Conservation (phyloP, 2,797 vertebrate genomes). For the Glossophaga mutica region DNA sequence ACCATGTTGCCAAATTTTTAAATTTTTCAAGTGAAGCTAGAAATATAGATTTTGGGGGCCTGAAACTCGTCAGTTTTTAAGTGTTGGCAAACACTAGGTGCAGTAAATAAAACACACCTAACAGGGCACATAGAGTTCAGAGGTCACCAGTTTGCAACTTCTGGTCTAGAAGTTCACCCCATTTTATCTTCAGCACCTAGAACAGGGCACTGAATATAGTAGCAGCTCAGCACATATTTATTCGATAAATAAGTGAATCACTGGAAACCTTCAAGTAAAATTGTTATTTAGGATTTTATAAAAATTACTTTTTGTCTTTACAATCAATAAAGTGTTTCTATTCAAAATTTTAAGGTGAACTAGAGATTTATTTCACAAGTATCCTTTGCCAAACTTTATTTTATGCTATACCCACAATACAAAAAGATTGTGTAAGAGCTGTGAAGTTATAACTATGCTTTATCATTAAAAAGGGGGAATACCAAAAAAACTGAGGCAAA, state of each 20-base stretch:
- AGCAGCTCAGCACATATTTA: not conserved
- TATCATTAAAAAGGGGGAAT: not conserved
- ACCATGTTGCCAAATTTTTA: not conserved
- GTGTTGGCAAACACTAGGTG: not conserved
- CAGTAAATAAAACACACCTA: not conserved
- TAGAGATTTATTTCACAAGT: not conserved
- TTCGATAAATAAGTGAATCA: not conserved
- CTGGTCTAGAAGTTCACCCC: not conserved
- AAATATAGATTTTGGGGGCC: not conserved
- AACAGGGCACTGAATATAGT: not conserved
- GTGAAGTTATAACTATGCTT: not conserved
- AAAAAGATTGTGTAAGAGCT: not conserved
- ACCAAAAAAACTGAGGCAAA: not conserved
- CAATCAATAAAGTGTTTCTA: not conserved
- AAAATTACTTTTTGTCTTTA: not conserved
- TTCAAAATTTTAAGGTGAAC: not conserved
- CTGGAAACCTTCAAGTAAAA: not conserved
- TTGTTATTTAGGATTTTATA: not conserved
- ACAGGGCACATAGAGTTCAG: not conserved
- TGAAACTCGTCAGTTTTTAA: not conserved
- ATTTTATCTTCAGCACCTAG: not conserved
- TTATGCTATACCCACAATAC: not conserved
- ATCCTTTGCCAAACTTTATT: not conserved
- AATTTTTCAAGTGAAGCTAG: not conserved
- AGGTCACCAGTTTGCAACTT: not conserved